phyloP scores from a whole-genome alignment of 2,888 invertebrate species.

The Eristalinus aeneus region DNA sequence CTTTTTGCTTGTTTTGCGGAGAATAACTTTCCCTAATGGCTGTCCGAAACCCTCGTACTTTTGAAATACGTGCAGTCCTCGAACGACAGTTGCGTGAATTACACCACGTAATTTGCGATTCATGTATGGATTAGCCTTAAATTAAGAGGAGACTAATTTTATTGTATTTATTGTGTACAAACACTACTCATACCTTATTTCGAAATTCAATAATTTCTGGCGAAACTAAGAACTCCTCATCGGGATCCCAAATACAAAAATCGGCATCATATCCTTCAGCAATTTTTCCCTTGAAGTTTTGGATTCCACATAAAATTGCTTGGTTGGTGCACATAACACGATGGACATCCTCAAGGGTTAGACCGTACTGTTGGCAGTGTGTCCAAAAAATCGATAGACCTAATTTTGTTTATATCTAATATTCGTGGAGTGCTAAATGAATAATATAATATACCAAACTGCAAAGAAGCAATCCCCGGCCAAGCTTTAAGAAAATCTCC shows the following conservation, averaged over 20 bases:
- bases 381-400: slow-evolving; percentile 88
- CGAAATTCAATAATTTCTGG: slow-evolving; percentile 84
- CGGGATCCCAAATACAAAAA: slow-evolving; percentile 87
- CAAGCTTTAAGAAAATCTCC: slow-evolving; percentile 86
- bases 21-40: slow-evolving; percentile 78
- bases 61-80: slow-evolving; percentile 84
- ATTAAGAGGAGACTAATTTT: slow-evolving; percentile 28
- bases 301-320: slow-evolving; percentile 84
- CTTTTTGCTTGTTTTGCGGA: slow-evolving; percentile 77
- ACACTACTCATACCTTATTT: slow-evolving; percentile 83
- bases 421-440: neutral
- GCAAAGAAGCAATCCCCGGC: slow-evolving; percentile 88
- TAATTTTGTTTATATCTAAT: slow-evolving; percentile 73
- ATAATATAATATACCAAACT: slow-evolving; percentile 83
- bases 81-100: slow-evolving; percentile 85
- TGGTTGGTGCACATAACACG: slow-evolving; percentile 84
- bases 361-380: slow-evolving; percentile 82
- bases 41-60: slow-evolving; percentile 79
- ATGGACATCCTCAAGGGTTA: slow-evolving; percentile 82
- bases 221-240: slow-evolving; percentile 83
- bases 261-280: slow-evolving; percentile 86
- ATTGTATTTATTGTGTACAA: neutral
- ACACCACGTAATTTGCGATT: slow-evolving; percentile 84
- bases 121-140: slow-evolving; percentile 84
- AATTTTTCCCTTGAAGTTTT: slow-evolving; percentile 84